phyloP scores from a whole-genome alignment of 2,113 vertebrate genomes.

The Barnardius zonarius region DNA sequence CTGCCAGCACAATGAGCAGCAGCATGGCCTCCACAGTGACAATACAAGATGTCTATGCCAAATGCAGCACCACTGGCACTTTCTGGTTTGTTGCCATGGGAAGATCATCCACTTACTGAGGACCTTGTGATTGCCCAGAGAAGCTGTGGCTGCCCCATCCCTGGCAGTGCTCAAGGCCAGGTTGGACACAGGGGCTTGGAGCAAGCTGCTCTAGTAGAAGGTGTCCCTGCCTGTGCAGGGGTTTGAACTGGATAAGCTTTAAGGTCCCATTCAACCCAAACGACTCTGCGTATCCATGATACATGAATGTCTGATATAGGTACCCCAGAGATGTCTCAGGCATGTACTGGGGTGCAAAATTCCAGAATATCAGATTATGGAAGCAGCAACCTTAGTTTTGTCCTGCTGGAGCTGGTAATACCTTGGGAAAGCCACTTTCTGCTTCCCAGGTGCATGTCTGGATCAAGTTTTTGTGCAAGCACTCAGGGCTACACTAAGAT shows the following conservation, averaged over 20 bases:
- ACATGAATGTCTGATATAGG: not conserved
- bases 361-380: not conserved
- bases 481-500: not conserved
- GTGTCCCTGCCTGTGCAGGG: not conserved
- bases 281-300: not conserved
- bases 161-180: not conserved
- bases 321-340: not conserved
- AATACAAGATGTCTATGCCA: fast-evolving
- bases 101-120: not conserved
- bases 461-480: fast-evolving
- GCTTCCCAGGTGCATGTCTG: not conserved
- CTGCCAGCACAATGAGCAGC: not conserved
- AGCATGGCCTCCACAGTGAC: not conserved
- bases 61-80: not conserved
- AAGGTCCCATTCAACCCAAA: not conserved
- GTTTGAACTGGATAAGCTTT: not conserved
- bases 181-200: not conserved
- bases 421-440: not conserved
- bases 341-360: not conserved
- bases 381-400: not conserved
- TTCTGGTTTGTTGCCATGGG: not conserved
- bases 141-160: not conserved
- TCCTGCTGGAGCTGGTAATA: not conserved
- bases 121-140: not conserved
- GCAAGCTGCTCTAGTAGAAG: not conserved